phyloP scores from a whole-genome alignment of 2,888 invertebrate genomes.

The Tetranychus piercei region DNA sequence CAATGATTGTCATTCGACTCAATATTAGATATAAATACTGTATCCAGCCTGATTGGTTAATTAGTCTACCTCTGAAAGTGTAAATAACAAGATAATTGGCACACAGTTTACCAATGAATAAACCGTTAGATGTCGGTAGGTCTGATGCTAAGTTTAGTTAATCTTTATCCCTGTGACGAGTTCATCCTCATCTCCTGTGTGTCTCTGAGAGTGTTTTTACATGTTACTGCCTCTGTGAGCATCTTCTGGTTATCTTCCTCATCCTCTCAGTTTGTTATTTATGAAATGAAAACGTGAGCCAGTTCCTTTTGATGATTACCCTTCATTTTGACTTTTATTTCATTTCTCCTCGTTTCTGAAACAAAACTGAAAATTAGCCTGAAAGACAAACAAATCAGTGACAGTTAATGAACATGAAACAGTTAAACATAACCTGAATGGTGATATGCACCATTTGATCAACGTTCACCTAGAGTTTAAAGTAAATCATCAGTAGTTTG shows the following conservation, averaged over 20 bases:
- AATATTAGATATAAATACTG: neutral
- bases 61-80: neutral
- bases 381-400: too few species aligned
- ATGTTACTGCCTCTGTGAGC: neutral
- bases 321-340: too few species aligned
- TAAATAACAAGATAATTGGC: constrained; percentile 1
- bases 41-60: neutral
- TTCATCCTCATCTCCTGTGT: neutral
- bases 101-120: neutral
- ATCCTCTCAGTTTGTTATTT: neutral
- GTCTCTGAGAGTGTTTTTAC: neutral
- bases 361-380: too few species aligned
- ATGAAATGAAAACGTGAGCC: neutral
- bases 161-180: neutral
- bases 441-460: too few species aligned
- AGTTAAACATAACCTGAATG: too few species aligned
- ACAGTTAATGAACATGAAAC: too few species aligned
- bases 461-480: too few species aligned
- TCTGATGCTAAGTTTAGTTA: neutral
- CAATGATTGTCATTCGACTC: neutral
- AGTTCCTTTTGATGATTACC: too few species aligned
- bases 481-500: too few species aligned
- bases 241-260: neutral
- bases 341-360: too few species aligned
- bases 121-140: neutral